Evolutionary conservation across 2,113 vertebrate species (phyloP), one percentile per base, ranked within the genome.

Genomic region (Callaeas wilsoni): DNA sequence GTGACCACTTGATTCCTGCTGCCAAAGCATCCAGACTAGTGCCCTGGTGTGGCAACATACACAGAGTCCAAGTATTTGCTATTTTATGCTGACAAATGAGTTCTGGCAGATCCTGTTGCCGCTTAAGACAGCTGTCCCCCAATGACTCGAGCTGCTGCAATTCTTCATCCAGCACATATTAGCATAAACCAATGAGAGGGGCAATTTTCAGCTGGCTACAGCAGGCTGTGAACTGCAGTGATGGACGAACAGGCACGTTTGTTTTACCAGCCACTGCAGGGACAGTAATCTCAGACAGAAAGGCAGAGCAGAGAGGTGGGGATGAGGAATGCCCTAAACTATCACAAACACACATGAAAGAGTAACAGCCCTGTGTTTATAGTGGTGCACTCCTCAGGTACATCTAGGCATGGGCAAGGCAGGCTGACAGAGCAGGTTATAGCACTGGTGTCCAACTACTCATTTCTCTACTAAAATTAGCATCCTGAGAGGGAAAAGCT

Each of bases 21-120:
- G 49, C 44, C 42, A 49, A 2, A 41, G 33, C 20, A 53, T 80
- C 21, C 65, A 18, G n/a, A 52, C 30, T 33, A 50, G 46, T 30
- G 30, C 55, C 49, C 37, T 64, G 67, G 7, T 80, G 16, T 65
- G 63, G 35, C 55, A n/a, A 22, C 0, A 0, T 32, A 19, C 0
- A 1, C 33, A 73, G 37, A 79, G n/a, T 4, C 25, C 50, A 26
- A n/a, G 22, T 50, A 42, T 59, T 85, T 92, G 18, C n/a, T 84
- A 3, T 68, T 68, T 91, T 76, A 27, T 63, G 29, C 39, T 63
- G 47, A n/a, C 22, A 49, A 14, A 68, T 71, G 73, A 26, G 11
- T 87, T 83, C 71, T 79, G 42, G 26, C 71, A 32, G 37, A 75
- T 70, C 57, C 39, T 73, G 8, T 63, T 87, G 39, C 77, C 80